Percentiles rank a stretch among this genome's conserved stretches.
phyloP scores from a whole-genome alignment of 2,797 vertebrate genomes.

The Todus mexicanus region DNA sequence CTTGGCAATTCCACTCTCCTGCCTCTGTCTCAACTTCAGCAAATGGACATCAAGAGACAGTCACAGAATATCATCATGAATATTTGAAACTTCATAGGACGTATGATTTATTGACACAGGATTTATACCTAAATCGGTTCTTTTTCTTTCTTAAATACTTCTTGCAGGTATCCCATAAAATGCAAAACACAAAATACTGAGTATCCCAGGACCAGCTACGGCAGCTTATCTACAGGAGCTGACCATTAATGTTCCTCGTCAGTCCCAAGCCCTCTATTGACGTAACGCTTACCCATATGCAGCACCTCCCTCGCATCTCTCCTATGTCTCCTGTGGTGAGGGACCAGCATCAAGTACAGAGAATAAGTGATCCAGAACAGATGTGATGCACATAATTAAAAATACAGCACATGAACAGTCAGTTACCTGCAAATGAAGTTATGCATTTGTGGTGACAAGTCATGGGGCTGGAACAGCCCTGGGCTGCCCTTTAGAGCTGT shows the following conservation, averaged over 20 bases:
- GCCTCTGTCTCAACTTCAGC: background rate
- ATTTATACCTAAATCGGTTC: background rate
- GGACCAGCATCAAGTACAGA: background rate
- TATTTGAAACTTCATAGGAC: background rate
- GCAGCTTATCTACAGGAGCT: background rate
- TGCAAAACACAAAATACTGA: background rate
- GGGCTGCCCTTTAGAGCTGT: background rate
- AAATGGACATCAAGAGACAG: background rate
- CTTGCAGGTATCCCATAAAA: background rate
- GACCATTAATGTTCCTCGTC: background rate
- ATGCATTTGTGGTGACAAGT: background rate
- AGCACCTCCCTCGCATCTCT: background rate
- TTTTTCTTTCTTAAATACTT: rapidly evolving
- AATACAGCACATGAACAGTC: background rate
- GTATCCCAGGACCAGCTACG: background rate
- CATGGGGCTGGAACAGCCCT: background rate
- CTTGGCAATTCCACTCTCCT: background rate
- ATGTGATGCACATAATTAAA: background rate
- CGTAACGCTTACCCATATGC: background rate
- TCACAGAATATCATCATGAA: constrained; percentile 14
- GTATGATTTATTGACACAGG: background rate
- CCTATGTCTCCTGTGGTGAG: background rate
- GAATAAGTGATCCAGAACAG: background rate
- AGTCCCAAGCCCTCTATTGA: background rate
- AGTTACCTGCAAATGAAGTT: background rate